Percentiles rank a stretch among this genome's conserved stretches.
phyloP scores from a whole-genome alignment of 1,140 invertebrate species.

The Dreissena polymorpha region DNA sequence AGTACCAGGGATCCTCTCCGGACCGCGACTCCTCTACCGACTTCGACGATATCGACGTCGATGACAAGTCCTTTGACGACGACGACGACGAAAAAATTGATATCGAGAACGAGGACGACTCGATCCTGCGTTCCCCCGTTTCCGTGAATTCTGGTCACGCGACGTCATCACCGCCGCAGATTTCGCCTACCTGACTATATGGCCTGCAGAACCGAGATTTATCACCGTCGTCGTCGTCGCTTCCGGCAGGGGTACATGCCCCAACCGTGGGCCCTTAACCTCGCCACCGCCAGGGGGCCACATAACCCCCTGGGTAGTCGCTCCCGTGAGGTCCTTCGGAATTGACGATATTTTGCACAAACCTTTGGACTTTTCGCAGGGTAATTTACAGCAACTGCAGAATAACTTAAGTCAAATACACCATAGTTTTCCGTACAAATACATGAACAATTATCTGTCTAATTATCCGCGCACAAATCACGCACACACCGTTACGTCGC shows the following conservation, averaged over 20 bases:
- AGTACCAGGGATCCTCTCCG: constrained; percentile 44
- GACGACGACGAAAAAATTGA: constrained; percentile 53
- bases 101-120: constrained; percentile 52
- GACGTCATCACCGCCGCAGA: constrained; percentile 38
- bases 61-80: constrained; percentile 50
- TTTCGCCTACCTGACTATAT: constrained; percentile 57
- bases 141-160: constrained; percentile 16
- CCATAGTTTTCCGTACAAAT: constrained; percentile 39
- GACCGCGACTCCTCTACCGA: constrained; percentile 50
- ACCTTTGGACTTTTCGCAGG: constrained; percentile 47
- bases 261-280: constrained; percentile 51
- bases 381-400: constrained; percentile 46
- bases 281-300: constrained; percentile 27
- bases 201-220: constrained; percentile 49
- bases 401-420: constrained; percentile 46
- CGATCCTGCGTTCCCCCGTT: constrained; percentile 13
- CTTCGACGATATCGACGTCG: constrained; percentile 49
- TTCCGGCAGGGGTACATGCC: constrained; percentile 28
- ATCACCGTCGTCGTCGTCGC: constrained; percentile 16
- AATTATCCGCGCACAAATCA: constrained; percentile 37
- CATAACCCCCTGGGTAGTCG: not conserved
- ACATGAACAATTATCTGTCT: constrained; percentile 53
- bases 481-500: constrained; percentile 35
- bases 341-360: constrained; percentile 54
- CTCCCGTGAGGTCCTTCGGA: constrained; percentile 39